phyloP scores from a whole-genome alignment of 2,113 vertebrate genomes.

The Tragulus kanchil region DNA sequence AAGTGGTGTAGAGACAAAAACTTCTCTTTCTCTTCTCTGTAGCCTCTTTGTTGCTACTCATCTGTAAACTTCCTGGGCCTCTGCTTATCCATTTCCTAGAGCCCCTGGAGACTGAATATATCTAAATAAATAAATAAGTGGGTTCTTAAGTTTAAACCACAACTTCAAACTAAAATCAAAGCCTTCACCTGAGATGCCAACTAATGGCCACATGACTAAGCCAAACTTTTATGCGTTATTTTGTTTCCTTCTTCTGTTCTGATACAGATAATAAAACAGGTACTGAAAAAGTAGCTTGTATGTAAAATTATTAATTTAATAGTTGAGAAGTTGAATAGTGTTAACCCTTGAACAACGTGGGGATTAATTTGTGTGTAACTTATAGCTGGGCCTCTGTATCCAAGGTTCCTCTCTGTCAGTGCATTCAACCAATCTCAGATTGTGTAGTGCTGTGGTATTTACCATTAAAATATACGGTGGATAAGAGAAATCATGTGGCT shows the following conservation, averaged over 20 bases:
- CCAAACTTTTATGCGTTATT: not conserved
- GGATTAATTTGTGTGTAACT: not conserved
- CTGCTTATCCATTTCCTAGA: not conserved
- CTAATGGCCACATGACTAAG: too few relatives aligned
- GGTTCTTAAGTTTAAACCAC: not conserved
- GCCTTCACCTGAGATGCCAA: too few relatives aligned
- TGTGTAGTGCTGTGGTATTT: not conserved
- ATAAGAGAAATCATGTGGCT: not conserved
- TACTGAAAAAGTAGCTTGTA: not conserved
- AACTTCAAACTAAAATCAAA: not conserved
- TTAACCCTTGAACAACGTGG: not conserved
- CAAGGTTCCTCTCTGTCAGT: not conserved
- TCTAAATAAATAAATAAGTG: not conserved
- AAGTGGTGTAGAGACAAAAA: not conserved
- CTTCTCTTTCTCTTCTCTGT: not conserved
- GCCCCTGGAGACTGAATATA: not conserved
- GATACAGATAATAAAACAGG: not conserved
- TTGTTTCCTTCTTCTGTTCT: not conserved
- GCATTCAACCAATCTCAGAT: too few relatives aligned
- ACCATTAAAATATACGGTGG: not conserved
- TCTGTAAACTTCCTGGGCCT: not conserved
- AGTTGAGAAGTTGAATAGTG: not conserved
- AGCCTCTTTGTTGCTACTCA: not conserved
- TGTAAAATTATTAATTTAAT: constrained; percentile 50
- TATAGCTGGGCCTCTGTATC: not conserved